Conservation (phyloP, 2,888 invertebrate species). For the Isotomurus palustris region DNA sequence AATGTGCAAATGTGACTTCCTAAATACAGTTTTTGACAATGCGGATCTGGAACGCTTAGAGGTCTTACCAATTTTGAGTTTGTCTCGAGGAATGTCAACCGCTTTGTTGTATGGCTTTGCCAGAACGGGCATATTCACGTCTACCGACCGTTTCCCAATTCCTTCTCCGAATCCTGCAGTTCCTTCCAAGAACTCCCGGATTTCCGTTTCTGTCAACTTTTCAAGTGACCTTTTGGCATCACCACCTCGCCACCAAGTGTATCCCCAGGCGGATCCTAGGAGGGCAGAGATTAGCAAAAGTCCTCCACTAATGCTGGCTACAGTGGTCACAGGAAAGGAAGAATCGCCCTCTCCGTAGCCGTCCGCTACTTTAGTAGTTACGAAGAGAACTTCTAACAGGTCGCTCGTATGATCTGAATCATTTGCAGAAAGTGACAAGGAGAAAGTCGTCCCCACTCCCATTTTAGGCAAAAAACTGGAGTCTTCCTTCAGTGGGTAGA, state of each 20-base stretch:
- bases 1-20: too few species aligned
- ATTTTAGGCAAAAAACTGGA: not conserved
- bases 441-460: not conserved
- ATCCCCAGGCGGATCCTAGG: slow-evolving; percentile 1
- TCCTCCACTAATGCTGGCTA: not conserved
- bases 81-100: slow-evolving; percentile 32
- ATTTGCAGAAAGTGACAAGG: slow-evolving; percentile 2
- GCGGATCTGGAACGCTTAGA: not conserved
- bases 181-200: slow-evolving; percentile 35
- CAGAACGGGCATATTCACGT: slow-evolving; percentile 30
- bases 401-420: not conserved
- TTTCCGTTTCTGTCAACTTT: slow-evolving; percentile 32
- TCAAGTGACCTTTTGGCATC: slow-evolving; percentile 22
- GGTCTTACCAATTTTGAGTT: slow-evolving; percentile 27
- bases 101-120: slow-evolving; percentile 27
- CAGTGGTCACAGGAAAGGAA: slow-evolving; percentile 2
- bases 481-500: not conserved
- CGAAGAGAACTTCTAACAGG: slow-evolving; percentile 1
- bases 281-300: not conserved
- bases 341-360: not conserved
- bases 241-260: slow-evolving; percentile 11
- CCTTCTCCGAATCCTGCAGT: slow-evolving; percentile 13
- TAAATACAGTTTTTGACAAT: not conserved
- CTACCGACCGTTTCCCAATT: slow-evolving; percentile 19
- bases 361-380: not conserved